Evolutionary conservation across 2,888 invertebrate species (phyloP).

Genomic region (Cephalotes varians): DNA sequence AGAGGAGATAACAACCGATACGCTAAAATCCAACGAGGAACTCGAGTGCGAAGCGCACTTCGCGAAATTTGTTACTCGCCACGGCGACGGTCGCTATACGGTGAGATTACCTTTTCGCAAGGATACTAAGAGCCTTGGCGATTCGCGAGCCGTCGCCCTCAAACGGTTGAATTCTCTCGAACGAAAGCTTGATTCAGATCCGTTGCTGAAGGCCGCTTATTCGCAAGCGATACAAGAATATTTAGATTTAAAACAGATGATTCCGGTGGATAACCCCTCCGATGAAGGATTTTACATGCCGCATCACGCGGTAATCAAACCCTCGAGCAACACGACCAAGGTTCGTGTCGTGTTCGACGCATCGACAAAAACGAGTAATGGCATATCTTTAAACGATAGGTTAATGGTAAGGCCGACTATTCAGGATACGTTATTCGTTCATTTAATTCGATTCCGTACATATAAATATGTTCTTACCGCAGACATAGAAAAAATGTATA

Average conservation of each 20-base stretch:
- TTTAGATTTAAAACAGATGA: background rate
- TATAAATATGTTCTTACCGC: background rate
- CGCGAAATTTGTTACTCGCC: background rate
- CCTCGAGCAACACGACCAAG: background rate
- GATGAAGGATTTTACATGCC: background rate
- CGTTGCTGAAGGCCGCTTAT: background rate
- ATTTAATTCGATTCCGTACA: background rate
- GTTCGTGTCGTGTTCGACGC: background rate
- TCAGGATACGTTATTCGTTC: background rate
- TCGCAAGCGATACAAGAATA: background rate
- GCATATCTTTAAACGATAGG: background rate
- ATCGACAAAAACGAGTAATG: background rate
- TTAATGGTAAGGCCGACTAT: background rate
- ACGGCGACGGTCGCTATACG: background rate
- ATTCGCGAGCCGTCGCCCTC: background rate
- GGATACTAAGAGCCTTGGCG: background rate
- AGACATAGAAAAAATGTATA: background rate
- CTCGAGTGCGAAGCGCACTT: conserved; percentile 8
- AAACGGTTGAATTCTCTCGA: background rate
- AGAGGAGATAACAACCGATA: background rate
- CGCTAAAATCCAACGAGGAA: background rate
- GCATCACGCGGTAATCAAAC: background rate
- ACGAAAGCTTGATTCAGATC: background rate
- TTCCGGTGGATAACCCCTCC: background rate
- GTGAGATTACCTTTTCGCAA: background rate